These are phyloP conservation scores for Meta bourneti DNA, from an alignment of 2,888 invertebrate genomes.

Conservation along the genomic window DNA sequence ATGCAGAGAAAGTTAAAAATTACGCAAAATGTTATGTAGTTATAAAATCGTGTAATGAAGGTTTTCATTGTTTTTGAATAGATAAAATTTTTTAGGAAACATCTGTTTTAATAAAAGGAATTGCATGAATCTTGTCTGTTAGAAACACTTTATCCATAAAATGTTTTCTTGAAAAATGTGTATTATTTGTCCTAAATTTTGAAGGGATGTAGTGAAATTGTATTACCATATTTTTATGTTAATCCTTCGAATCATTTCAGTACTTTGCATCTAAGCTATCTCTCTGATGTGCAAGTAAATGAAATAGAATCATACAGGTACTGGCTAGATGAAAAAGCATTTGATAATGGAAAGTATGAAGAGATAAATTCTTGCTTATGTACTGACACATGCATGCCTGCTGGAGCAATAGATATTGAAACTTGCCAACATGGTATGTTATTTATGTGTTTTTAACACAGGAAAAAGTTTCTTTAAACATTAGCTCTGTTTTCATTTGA, in stretches of 20 bases:
- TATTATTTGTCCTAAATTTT: too few relatives aligned
- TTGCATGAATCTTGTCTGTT: too few relatives aligned
- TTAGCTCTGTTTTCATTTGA: not conserved
- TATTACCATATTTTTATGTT: too few relatives aligned
- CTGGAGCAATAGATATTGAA: conserved; percentile 77
- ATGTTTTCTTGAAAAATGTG: too few relatives aligned
- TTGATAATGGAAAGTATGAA: conserved; percentile 85
- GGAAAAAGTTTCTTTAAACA: not conserved
- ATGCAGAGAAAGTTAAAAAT: not conserved
- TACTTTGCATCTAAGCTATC: conserved; percentile 73
- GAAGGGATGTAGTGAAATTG: too few relatives aligned
- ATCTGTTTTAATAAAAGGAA: not conserved
- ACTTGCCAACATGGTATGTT: conserved; percentile 72
- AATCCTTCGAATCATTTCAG: conserved; percentile 38
- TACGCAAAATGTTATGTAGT: too few relatives aligned
- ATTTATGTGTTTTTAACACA: not conserved
- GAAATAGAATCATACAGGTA: conserved; percentile 85
- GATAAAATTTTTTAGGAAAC: not conserved
- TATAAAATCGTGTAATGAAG: not conserved
- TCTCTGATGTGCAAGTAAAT: conserved; percentile 55
- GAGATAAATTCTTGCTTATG: conserved; percentile 76
- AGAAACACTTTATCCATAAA: too few relatives aligned
- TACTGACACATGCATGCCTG: conserved; percentile 74
- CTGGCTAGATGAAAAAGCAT: conserved; percentile 84
- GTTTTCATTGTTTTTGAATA: not conserved